phyloP scores from a whole-genome alignment of 2,888 invertebrate species.

The Eupithecia centaureata region DNA sequence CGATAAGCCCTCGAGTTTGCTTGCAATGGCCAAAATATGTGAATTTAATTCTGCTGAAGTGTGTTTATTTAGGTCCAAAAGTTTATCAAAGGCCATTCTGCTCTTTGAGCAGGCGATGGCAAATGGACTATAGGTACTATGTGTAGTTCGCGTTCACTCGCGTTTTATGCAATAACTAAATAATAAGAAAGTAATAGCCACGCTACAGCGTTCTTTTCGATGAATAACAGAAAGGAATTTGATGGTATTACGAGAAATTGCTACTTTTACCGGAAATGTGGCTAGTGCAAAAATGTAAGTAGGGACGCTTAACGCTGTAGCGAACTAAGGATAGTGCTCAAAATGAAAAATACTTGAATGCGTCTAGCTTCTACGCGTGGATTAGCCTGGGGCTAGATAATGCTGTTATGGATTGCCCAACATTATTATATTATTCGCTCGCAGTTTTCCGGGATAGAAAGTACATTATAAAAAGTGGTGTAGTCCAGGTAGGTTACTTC shows the following conservation, averaged over 20 bases:
- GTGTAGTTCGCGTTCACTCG: neutral
- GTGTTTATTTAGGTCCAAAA: conserved; percentile 15
- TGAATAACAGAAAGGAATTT: neutral
- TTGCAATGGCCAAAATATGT: conserved; percentile 8
- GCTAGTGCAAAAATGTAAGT: neutral
- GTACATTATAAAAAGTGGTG: neutral
- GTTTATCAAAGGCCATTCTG: conserved; percentile 3
- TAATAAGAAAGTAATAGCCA: too few species aligned
- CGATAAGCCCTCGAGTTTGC: conserved; percentile 11
- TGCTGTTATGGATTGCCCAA: too few species aligned
- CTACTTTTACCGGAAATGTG: neutral
- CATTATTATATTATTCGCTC: too few species aligned
- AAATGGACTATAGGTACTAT: neutral
- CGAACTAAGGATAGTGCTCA: too few species aligned
- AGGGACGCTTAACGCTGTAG: neutral
- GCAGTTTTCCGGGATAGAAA: neutral
- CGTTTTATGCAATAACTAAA: conserved; percentile 5
- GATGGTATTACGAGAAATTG: neutral
- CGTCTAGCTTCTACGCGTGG: too few species aligned
- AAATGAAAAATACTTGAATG: too few species aligned
- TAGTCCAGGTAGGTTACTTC: too few species aligned
- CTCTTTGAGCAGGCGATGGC: neutral
- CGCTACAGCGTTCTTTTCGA: neutral
- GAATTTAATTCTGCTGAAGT: conserved; percentile 17
- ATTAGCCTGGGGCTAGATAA: too few species aligned